Base-by-base conservation (phyloP, 2,113 vertebrate genomes). In the Barnardius zonarius region DNA sequence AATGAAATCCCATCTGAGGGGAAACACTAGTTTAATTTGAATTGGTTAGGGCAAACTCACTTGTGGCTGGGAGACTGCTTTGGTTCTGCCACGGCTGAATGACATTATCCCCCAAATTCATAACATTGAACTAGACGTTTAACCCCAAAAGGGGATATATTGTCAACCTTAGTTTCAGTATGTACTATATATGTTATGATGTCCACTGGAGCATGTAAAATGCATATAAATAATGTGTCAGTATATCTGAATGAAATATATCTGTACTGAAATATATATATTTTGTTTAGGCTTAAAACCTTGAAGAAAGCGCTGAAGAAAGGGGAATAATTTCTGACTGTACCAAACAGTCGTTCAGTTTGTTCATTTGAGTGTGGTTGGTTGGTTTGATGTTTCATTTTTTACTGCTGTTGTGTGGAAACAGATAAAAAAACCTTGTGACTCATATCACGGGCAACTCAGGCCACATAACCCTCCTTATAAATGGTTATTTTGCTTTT, bases 31-130 rank as follows among this genome's bases (percentile, higher is more conserved):
- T 82, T 94, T 96, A 95, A 86, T 95, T 96, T 96, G 93, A 95
- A 94, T 97, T 97, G 96, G 93, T 94, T 91, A 88, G 69, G 83
- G 92, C 57, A 75, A 96, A 92, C 73, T 92, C 73, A 92, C 35
- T 76, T 70, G 39, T 96, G 93, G 76, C 88, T 94, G 66, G 61
- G 77, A 88, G 86, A 70, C 80, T 93, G 92, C 92, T 88, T 96
- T 94, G 86, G 90, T 94, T 96, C 83, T 86, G 86, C 88, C 76
- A 93, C 0, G 69, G 88, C 17, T 97, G 96, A 94, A 44, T 90
- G 95, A 86, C 79, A 75, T 94, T 96, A 97, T 94, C 88, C 96
- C 83, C 92, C 88, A 95, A 96, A 96, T 91, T 96, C 95, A 86
- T 96, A 95, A 96, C 76, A 84, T 80, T 82, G 86, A 94, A 88